These are phyloP conservation scores for Entomobrya multifasciata DNA, from an alignment of 2,888 invertebrate genomes.

Conservation along the genomic window DNA sequence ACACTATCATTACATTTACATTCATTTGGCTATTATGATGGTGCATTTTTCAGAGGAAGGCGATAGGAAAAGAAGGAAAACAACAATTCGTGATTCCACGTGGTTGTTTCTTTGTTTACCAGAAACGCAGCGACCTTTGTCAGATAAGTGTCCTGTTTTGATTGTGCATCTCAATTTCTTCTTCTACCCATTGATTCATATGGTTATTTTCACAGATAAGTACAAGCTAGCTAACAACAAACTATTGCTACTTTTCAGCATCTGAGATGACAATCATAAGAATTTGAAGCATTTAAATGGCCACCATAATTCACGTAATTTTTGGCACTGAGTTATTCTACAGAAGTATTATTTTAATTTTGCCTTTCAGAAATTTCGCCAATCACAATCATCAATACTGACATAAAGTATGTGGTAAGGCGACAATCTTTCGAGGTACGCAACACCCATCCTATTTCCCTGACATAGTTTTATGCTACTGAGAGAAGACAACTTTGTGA, in stretches of 20 bases:
- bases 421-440: slow-evolving; percentile 48
- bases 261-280: neutral
- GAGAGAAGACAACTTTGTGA: neutral
- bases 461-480: neutral
- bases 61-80: neutral
- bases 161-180: slow-evolving; percentile 48
- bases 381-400: slow-evolving; percentile 28
- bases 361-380: too few relatives aligned
- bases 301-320: slow-evolving; percentile 50
- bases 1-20: neutral
- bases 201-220: slow-evolving; percentile 14
- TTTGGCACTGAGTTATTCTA: slow-evolving; percentile 20
- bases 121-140: neutral
- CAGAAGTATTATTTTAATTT: too few relatives aligned
- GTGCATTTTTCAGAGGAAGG: slow-evolving; percentile 39
- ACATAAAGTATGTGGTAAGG: slow-evolving; percentile 46
- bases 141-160: slow-evolving; percentile 43
- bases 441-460: slow-evolving; percentile 15
- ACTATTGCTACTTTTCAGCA: neutral
- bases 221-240: neutral
- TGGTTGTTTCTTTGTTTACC: slow-evolving; percentile 27
- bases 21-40: neutral
- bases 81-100: slow-evolving; percentile 41
- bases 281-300: slow-evolving; percentile 49
- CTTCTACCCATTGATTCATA: slow-evolving; percentile 25